These are phyloP conservation scores for Geococcyx californianus DNA, from an alignment of 2,113 vertebrate species.

Conservation along the genomic window DNA sequence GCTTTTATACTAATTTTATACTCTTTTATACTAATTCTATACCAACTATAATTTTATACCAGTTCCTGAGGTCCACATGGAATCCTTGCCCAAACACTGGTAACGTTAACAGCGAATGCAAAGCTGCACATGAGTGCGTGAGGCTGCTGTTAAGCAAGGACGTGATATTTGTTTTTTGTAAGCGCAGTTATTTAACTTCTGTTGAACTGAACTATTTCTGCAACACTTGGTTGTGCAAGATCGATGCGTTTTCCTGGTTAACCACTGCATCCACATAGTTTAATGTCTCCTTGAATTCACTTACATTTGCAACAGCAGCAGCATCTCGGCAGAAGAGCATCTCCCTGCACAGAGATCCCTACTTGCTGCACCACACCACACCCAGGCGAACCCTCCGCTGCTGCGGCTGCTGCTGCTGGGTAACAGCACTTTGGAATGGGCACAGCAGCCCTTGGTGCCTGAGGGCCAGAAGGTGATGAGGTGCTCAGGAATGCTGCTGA, in stretches of 20 bases:
- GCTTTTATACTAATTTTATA: not conserved
- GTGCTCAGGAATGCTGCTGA: not conserved
- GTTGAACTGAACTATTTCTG: not conserved
- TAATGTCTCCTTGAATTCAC: not conserved
- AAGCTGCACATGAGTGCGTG: not conserved
- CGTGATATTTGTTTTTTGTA: not conserved
- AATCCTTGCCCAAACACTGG: not conserved
- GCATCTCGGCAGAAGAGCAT: not conserved
- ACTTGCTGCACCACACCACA: fast-evolving
- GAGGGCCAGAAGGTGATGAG: not conserved
- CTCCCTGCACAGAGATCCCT: not conserved
- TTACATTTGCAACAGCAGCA: fast-evolving
- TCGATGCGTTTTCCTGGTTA: not conserved
- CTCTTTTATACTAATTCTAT: too few species aligned
- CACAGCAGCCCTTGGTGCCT: not conserved
- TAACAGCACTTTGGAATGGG: fast-evolving
- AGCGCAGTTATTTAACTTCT: not conserved
- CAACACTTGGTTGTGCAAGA: not conserved
- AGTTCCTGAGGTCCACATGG: not conserved
- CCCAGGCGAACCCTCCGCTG: fast-evolving
- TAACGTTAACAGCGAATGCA: fast-evolving
- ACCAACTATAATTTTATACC: too few species aligned
- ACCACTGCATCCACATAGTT: not conserved
- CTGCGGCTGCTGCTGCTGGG: not conserved
- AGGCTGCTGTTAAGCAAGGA: not conserved